A percentile compares a stretch with the other conserved stretches of the same genome.
Conservation (phyloP, 2,888 invertebrate genomes). For the Leptinotarsa rubiginosa region DNA sequence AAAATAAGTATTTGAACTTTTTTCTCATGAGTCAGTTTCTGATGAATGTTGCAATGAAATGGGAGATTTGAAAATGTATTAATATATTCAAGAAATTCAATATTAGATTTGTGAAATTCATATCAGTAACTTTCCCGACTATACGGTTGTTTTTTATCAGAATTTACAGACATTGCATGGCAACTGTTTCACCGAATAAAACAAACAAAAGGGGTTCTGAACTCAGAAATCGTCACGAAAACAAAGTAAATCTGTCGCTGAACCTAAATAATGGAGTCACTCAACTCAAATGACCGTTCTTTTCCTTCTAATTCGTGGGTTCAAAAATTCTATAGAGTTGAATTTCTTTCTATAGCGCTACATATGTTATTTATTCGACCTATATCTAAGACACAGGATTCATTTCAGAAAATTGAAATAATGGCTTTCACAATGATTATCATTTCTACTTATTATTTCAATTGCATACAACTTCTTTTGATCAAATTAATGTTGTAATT, state of each 20-base stretch:
- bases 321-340: not conserved
- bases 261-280: slow-evolving; percentile 10
- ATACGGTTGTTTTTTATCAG: not conserved
- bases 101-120: no score
- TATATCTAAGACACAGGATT: not conserved
- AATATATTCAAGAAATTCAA: no score
- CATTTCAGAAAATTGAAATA: not conserved
- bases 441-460: no score
- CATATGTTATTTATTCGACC: not conserved
- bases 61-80: no score
- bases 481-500: no score
- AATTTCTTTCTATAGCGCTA: not conserved
- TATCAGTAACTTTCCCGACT: no score
- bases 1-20: not conserved
- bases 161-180: not conserved
- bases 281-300: slow-evolving; percentile 9
- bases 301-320: slow-evolving; percentile 4
- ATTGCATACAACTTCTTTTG: no score
- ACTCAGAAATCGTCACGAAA: slow-evolving; percentile 17
- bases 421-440: no score
- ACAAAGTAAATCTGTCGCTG: slow-evolving; percentile 15
- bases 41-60: no score
- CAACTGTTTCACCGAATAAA: not conserved
- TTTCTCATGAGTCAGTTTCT: no score
- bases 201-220: not conserved